These are phyloP conservation scores for Dioctria rufipes DNA, from an alignment of 2,888 invertebrate genomes.

Conservation along the genomic window DNA sequence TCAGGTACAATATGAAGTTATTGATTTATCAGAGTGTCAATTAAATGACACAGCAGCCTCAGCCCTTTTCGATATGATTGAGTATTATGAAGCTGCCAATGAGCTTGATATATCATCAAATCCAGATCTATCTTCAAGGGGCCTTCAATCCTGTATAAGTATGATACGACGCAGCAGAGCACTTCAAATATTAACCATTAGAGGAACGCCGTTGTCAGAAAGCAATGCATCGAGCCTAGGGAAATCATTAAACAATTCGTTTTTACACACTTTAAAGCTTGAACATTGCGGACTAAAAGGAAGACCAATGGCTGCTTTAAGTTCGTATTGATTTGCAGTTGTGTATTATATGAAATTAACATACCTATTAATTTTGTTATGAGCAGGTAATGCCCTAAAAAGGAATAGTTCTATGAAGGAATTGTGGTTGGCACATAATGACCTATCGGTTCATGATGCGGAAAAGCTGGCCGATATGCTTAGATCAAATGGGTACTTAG, in stretches of 20 bases:
- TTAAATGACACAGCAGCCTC: constrained; percentile 75
- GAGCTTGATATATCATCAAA: constrained; percentile 85
- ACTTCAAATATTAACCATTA: constrained; percentile 67
- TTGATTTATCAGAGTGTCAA: constrained; percentile 70
- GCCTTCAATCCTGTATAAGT: constrained; percentile 84
- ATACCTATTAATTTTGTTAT: background rate
- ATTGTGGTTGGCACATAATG: constrained; percentile 87
- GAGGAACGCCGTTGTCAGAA: constrained; percentile 69
- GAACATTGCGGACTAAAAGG: constrained; percentile 84
- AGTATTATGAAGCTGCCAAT: constrained; percentile 89
- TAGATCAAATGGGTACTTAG: constrained; percentile 81
- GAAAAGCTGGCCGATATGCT: constrained; percentile 83
- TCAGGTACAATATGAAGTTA: constrained; percentile 70
- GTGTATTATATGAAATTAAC: background rate
- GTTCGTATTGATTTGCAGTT: constrained; percentile 69
- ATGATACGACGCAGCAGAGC: constrained; percentile 70
- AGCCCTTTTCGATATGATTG: constrained; percentile 91
- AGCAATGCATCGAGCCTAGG: constrained; percentile 78
- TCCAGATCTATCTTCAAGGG: constrained; percentile 81
- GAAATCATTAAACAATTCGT: constrained; percentile 80
- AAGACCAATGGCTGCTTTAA: constrained; percentile 81
- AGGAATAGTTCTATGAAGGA: constrained; percentile 84
- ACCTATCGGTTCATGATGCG: constrained; percentile 82
- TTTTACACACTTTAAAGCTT: constrained; percentile 82
- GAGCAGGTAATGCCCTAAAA: constrained; percentile 83